Evolutionary conservation across 2,888 invertebrate genomes (phyloP).

Genomic region (Scaeva pyrastri): DNA sequence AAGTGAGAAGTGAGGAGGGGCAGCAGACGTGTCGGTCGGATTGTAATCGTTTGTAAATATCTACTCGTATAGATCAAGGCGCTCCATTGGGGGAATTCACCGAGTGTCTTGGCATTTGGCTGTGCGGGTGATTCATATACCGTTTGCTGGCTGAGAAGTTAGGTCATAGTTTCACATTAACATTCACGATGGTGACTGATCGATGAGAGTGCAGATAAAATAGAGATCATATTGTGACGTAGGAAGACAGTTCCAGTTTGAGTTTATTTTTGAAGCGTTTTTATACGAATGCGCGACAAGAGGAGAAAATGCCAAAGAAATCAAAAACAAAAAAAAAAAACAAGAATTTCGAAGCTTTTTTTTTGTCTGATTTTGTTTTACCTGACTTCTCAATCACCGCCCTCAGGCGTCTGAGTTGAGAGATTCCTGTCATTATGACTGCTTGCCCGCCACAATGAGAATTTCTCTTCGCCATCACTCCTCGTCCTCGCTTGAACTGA

Average conservation of each 20-base stretch:
- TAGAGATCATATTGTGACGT: slow-evolving; percentile 39
- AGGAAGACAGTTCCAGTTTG: background rate
- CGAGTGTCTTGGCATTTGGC: slow-evolving; percentile 45
- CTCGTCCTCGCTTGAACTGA: too few relatives aligned
- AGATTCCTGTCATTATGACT: slow-evolving; percentile 76
- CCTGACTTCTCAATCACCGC: slow-evolving; percentile 80
- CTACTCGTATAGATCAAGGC: slow-evolving; percentile 41
- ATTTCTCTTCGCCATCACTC: slow-evolving; percentile 58
- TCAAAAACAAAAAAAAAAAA: too few relatives aligned
- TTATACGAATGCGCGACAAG: slow-evolving; percentile 21
- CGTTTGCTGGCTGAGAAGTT: slow-evolving; percentile 40
- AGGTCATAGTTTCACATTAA: slow-evolving; percentile 50
- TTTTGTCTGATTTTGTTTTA: slow-evolving; percentile 49
- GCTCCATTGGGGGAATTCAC: slow-evolving; percentile 56
- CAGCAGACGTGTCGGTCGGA: background rate
- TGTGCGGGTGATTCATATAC: slow-evolving; percentile 53
- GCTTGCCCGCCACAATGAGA: slow-evolving; percentile 70
- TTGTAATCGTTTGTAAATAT: slow-evolving; percentile 36
- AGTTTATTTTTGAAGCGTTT: slow-evolving; percentile 19
- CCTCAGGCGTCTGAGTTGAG: slow-evolving; percentile 77
- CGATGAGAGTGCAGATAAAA: slow-evolving; percentile 16
- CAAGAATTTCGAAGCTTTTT: slow-evolving; percentile 4
- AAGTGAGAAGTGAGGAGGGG: too few relatives aligned
- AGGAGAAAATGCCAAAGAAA: slow-evolving; percentile 40
- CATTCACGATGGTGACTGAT: slow-evolving; percentile 29